These are phyloP conservation scores for Spilogale gracilis DNA, from an alignment of 2,113 vertebrate genomes.

Conservation along the genomic window DNA sequence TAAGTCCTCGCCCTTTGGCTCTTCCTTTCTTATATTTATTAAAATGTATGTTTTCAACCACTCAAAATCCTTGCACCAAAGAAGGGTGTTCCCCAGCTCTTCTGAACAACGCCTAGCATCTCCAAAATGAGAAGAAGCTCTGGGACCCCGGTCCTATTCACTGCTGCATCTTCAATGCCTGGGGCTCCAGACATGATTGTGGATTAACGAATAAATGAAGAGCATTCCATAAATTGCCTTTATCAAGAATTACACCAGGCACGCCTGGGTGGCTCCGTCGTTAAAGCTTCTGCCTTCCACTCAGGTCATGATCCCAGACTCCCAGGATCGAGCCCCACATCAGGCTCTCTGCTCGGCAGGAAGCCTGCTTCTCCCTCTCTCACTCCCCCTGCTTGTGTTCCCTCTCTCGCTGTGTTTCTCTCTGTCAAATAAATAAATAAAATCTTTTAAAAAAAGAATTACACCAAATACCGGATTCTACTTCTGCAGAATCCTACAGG, in stretches of 20 bases:
- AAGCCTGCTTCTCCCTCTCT: too few species aligned
- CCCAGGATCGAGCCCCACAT: too few species aligned
- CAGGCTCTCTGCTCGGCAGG: too few species aligned
- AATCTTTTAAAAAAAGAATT: not conserved
- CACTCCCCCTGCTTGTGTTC: too few species aligned
- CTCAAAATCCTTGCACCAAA: not conserved
- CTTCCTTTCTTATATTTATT: rapidly evolving
- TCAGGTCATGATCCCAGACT: too few species aligned
- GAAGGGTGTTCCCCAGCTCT: rapidly evolving
- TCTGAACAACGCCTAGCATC: not conserved
- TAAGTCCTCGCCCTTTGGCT: not conserved
- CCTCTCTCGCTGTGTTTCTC: too few species aligned
- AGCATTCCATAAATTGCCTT: not conserved
- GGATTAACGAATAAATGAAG: not conserved
- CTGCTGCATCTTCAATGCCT: not conserved
- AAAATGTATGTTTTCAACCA: not conserved
- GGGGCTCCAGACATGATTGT: rapidly evolving
- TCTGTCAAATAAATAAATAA: too few species aligned
- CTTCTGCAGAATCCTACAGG: too few species aligned
- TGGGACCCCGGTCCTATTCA: rapidly evolving
- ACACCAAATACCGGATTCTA: not conserved
- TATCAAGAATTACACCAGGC: not conserved
- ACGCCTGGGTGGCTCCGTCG: too few species aligned
- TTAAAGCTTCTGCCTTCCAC: too few species aligned
- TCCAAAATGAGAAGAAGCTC: not conserved